phyloP scores from a whole-genome alignment of 2,888 invertebrate species.

The Calameuta filiformis region DNA sequence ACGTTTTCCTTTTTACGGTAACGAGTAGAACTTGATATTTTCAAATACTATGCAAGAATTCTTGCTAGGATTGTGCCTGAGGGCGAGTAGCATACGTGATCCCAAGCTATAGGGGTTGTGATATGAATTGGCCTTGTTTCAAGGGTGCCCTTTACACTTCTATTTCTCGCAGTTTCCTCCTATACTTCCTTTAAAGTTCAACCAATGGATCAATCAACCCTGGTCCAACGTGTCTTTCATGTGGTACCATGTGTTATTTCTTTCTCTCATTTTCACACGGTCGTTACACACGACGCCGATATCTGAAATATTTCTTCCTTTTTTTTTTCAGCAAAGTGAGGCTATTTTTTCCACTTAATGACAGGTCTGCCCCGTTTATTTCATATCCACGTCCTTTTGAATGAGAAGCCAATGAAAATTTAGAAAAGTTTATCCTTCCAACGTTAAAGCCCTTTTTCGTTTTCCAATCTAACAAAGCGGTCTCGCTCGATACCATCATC shows the following conservation, averaged over 20 bases:
- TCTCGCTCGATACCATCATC: constrained; percentile 32
- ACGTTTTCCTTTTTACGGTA: not conserved
- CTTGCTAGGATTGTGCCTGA: constrained; percentile 32
- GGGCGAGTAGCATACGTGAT: constrained; percentile 61
- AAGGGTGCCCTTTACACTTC: constrained; percentile 43
- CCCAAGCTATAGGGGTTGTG: constrained; percentile 48
- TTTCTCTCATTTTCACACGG: not conserved
- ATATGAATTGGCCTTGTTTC: constrained; percentile 59
- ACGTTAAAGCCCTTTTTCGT: not conserved
- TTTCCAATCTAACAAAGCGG: constrained; percentile 32
- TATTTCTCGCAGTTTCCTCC: constrained; percentile 24
- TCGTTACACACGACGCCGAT: not conserved
- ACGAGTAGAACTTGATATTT: not conserved
- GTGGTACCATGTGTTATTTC: not conserved
- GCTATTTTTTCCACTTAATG: not conserved
- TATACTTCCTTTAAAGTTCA: constrained; percentile 14
- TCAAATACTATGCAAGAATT: constrained; percentile 31
- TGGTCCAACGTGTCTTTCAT: not conserved
- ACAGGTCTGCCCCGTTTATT: not conserved
- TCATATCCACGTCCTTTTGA: not conserved
- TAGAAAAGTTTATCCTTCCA: not conserved
- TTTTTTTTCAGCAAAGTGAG: not conserved
- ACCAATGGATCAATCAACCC: not conserved
- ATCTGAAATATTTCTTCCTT: not conserved
- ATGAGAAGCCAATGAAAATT: not conserved